phyloP scores from a whole-genome alignment of 92 coral and sea anemone species.

The Bergia puertoricense region DNA sequence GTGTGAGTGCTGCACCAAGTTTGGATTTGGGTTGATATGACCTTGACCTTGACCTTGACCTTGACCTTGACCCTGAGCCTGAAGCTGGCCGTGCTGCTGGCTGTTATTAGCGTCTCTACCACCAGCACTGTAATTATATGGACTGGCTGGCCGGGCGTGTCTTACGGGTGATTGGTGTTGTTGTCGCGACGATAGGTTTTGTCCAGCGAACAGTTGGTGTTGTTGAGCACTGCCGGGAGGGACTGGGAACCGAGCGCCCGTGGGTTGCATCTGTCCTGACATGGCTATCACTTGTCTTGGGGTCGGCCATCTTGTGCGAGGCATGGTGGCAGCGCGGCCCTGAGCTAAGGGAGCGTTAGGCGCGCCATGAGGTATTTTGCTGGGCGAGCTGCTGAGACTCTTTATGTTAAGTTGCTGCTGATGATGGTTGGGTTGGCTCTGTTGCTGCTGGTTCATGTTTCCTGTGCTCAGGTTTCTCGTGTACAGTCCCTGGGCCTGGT shows the following conservation, averaged over 20 bases:
- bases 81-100: constrained; percentile 9
- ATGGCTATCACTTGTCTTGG: constrained; percentile 24
- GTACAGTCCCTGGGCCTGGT: constrained; percentile 8
- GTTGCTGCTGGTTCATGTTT: constrained; percentile 9
- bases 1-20: neutral
- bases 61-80: constrained; percentile 2
- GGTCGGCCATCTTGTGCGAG: constrained; percentile 37
- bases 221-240: neutral
- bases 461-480: constrained; percentile 30
- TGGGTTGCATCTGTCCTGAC: neutral
- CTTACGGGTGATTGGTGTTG: constrained; percentile 31
- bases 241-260: neutral
- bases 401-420: constrained; percentile 14
- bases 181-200: neutral
- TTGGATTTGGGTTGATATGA: neutral
- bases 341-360: neutral
- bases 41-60: neutral
- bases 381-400: constrained; percentile 22
- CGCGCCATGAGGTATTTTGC: neutral
- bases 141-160: constrained; percentile 28
- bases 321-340: constrained; percentile 30
- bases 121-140: constrained; percentile 14
- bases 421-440: constrained; percentile 1
- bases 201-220: constrained; percentile 14
- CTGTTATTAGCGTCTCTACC: constrained; percentile 19